Evolutionary conservation across 2,113 vertebrate genomes (phyloP).

Genomic region (Larimichthys polyactis): DNA sequence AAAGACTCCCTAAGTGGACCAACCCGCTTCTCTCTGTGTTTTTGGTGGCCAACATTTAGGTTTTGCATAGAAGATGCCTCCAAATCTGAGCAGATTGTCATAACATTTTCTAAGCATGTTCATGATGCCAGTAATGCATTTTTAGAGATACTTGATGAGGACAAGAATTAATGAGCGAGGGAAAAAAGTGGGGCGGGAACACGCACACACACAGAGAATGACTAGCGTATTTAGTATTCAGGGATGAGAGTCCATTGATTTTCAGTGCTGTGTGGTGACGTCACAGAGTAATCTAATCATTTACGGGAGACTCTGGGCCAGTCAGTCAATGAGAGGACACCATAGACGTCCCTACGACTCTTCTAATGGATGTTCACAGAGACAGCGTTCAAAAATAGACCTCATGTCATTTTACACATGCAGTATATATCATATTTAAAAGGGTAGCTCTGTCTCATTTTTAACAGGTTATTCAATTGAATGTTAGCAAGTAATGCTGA

Average conservation of each 20-base stretch:
- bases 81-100: not conserved
- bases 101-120: not conserved
- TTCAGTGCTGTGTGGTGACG: conserved; percentile 46
- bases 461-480: not conserved
- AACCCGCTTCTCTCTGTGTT: not conserved
- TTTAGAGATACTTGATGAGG: conserved; percentile 49
- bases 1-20: not conserved
- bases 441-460: not conserved
- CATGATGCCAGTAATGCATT: too few relatives aligned
- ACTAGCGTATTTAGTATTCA: conserved; percentile 65
- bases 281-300: conserved; percentile 67
- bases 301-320: conserved; percentile 57
- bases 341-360: conserved; percentile 29
- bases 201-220: conserved; percentile 37
- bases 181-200: not conserved
- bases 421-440: not conserved
- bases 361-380: conserved; percentile 25
- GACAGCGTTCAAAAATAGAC: conserved; percentile 23
- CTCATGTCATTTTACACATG: conserved; percentile 1
- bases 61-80: not conserved
- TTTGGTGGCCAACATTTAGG: not conserved
- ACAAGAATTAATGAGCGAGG: conserved; percentile 64
- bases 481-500: not conserved
- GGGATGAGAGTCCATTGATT: conserved; percentile 64
- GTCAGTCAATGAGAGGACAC: conserved; percentile 60